Base-by-base conservation (phyloP, 2,113 vertebrate genomes). In the Marcusenius ussheri region DNA sequence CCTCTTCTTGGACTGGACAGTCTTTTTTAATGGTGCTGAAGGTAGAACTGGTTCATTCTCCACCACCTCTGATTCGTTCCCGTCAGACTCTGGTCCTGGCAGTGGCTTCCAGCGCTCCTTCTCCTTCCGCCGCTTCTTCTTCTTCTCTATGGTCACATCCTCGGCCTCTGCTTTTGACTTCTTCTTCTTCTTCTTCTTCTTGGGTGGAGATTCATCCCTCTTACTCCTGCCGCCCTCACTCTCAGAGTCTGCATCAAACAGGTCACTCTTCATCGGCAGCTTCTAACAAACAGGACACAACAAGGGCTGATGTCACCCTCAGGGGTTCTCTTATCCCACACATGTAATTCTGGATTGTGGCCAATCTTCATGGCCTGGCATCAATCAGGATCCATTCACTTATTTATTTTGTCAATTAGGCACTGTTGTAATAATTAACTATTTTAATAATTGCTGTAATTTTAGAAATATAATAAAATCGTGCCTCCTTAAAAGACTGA, bases 161-260 rank as follows among this genome's bases (percentile, higher is more conserved):
- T 95, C 97, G 47, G 95, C 96, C 90, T 96, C 96, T 58, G 93
- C 88, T 89, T 91, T 92, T 42, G 95, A 87, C 91, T 95, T 95
- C 87, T 94, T 94, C 74, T 96, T 97, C 92, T 94, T 98, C 93
- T 95, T 99, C 94, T 97, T 99, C 91, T 96, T 97, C 89, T 96
- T 97, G 13, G 96, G 90, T 13, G 95, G 93, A 1, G 94, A 93
- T 56, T 95, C 97, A 85, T 94, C 94, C 19, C 95, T 96, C 89
- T 91, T 95, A 92, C 95, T 96, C 89, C 91, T 95, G 92, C 97
- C 97, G 58, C 94, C 94, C 85, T 99, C 98, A 0, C 96, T 97
- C 90, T 98, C 97, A 1, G 97, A 98, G 90, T 98, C 97, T 24
- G 97, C 96, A 91, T 98, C 97, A 93, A 98, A 98, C 90, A 98